A percentile compares a stretch with the other conserved stretches of the same genome.
Conservation (phyloP, 2,797 vertebrate genomes). For the Myiotriccus ornatus region DNA sequence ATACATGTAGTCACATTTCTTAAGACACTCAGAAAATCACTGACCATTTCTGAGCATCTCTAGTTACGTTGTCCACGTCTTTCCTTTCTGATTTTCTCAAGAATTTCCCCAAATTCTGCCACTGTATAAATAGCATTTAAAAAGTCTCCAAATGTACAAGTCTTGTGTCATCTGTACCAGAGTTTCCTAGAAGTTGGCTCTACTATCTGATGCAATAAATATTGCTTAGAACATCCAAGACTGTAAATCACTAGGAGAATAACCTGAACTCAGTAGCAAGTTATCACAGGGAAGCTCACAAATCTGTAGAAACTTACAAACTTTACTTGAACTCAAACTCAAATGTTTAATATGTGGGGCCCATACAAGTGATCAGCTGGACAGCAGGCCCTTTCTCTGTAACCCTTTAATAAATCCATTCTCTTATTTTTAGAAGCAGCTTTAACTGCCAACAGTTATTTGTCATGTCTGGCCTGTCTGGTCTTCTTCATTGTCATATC, state of each 20-base stretch:
- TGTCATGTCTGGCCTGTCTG: slow-evolving; percentile 48
- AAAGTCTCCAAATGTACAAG: neutral
- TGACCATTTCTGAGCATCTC: neutral
- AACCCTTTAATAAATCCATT: slow-evolving; percentile 48
- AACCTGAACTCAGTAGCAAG: slow-evolving; percentile 20
- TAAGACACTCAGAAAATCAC: neutral
- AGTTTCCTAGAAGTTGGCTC: neutral
- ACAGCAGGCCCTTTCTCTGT: slow-evolving; percentile 5
- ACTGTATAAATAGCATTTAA: neutral
- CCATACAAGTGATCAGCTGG: neutral
- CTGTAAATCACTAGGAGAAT: slow-evolving; percentile 14
- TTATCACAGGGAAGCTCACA: slow-evolving; percentile 20
- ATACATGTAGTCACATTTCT: neutral
- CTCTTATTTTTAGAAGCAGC: slow-evolving; percentile 51
- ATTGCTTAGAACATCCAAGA: neutral
- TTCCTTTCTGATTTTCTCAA: neutral
- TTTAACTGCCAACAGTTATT: slow-evolving; percentile 17
- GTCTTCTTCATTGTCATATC: slow-evolving; percentile 41
- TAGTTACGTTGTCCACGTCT: neutral
- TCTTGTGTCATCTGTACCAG: neutral
- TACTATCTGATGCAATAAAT: slow-evolving; percentile 28
- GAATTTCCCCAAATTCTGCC: neutral
- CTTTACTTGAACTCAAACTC: slow-evolving; percentile 15
- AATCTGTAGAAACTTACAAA: neutral
- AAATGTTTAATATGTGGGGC: neutral